phyloP scores from a whole-genome alignment of 2,113 vertebrate genomes.

The Platichthys stellatus region DNA sequence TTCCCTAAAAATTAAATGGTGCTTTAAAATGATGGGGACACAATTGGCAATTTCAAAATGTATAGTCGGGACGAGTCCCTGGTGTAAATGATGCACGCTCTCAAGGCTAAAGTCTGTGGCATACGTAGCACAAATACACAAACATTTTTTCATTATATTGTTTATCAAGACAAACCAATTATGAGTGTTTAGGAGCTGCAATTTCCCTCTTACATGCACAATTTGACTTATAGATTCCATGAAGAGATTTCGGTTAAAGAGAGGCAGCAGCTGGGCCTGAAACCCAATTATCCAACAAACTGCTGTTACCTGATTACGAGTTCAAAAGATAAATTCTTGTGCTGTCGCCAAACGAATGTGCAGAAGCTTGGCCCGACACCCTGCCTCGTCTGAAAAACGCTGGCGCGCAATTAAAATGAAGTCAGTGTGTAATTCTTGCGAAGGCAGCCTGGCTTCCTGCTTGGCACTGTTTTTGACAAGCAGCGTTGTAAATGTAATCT shows the following conservation, averaged over 20 bases:
- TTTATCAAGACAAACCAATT: slow-evolving; percentile 2
- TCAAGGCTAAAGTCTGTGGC: background rate
- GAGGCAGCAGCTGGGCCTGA: slow-evolving; percentile 43
- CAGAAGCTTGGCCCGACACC: slow-evolving; percentile 25
- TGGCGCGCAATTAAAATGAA: slow-evolving; percentile 36
- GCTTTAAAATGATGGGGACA: background rate
- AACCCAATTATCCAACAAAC: slow-evolving; percentile 45
- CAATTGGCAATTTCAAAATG: background rate
- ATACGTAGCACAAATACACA: background rate
- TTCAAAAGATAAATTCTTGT: slow-evolving; percentile 38
- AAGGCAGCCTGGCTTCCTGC: background rate
- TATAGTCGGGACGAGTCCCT: background rate
- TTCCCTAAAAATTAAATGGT: too few species aligned
- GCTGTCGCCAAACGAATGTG: slow-evolving; percentile 28
- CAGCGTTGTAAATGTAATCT: background rate
- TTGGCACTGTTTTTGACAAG: background rate
- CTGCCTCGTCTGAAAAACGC: slow-evolving; percentile 23
- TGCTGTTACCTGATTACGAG: slow-evolving; percentile 31
- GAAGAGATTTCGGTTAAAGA: background rate
- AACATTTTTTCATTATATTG: background rate
- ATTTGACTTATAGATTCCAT: slow-evolving; percentile 22
- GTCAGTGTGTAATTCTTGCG: slow-evolving; percentile 8
- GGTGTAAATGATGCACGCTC: background rate
- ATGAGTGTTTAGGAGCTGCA: background rate
- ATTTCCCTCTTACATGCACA: slow-evolving; percentile 17